Evolutionary conservation across 2,888 invertebrate species (phyloP), one percentile per base, ranked within the genome.

Genomic region (Drosophila kambysellisi): DNA sequence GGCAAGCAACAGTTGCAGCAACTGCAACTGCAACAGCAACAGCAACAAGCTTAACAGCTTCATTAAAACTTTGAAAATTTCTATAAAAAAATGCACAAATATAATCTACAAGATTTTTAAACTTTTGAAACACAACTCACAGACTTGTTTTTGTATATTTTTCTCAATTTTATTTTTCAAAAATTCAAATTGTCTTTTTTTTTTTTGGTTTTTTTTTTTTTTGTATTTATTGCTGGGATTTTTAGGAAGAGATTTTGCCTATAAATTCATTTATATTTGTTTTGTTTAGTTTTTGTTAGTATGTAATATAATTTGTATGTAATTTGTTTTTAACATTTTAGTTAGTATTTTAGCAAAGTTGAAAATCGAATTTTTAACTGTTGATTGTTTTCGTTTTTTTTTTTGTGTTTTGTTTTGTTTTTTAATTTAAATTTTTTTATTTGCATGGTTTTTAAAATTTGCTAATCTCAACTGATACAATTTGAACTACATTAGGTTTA

Each of bases 161-260:
- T 72, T 68, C 53, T 74, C 50, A 43, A 29, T 61, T 76, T 64
- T 65, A 68, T 70, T 63, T 79, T 70, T 67, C 53, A 66, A 76
- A 77, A 67, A 70, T 79, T 81, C 67, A 88, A 88, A 84, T 63
- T 69, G 70, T 52, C 54, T 64, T 64, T 46, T 65, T 72, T 69
- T 63, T 43, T 56, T 65, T 48, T 51, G 62, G 50, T 41, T 52
- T 48, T 33, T 54, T 48, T 53, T 68, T 53, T 43, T 53, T 50
- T 39, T 50, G 59, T 70, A 50, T 74, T 76, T 79, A 73, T 72
- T 74, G 66, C 72, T 81, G 78, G 79, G 81, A 70, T 76, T 76
- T 72, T 79, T 79, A 89, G 84, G 82, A 89, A 84, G 84, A 84
- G 62, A 73, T 74, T 81, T 89, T 76, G 85, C 53, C 77, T 79